phyloP scores from a whole-genome alignment of 2,113 vertebrate genomes.

The Tetraodon nigroviridis region DNA sequence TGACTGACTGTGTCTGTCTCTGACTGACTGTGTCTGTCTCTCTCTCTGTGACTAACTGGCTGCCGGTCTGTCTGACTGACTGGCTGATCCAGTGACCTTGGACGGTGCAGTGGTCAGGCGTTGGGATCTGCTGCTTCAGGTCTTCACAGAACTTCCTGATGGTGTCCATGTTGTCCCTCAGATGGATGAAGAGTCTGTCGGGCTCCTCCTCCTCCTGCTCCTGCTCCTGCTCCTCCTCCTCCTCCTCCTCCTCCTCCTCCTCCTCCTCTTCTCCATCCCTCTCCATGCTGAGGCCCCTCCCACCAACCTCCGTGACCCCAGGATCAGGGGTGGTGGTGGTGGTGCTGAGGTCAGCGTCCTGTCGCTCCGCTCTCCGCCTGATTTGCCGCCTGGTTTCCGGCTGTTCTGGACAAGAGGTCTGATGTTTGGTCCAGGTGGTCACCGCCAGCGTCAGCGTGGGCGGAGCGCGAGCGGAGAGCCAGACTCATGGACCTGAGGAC shows the following conservation, averaged over 20 bases:
- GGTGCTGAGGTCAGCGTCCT: background rate
- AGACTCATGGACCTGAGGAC: slow-evolving; percentile 85
- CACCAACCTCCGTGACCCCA: slow-evolving; percentile 41
- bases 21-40: too few relatives aligned
- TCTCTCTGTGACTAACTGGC: too few relatives aligned
- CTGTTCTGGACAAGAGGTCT: slow-evolving; percentile 65
- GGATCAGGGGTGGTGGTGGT: background rate
- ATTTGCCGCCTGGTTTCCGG: slow-evolving; percentile 38
- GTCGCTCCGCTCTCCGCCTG: slow-evolving; percentile 38
- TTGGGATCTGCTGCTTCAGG: slow-evolving; percentile 80
- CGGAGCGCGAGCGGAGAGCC: slow-evolving; percentile 74
- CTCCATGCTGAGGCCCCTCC: slow-evolving; percentile 34
- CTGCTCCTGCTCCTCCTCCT: slow-evolving; percentile 34
- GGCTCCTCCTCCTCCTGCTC: slow-evolving; percentile 50
- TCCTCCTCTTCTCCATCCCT: slow-evolving; percentile 34
- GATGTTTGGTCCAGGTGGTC: slow-evolving; percentile 64
- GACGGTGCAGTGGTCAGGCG: slow-evolving; percentile 86
- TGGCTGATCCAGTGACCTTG: slow-evolving; percentile 78
- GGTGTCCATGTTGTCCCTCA: slow-evolving; percentile 82
- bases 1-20: too few relatives aligned
- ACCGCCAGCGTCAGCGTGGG: slow-evolving; percentile 70
- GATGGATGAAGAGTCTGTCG: slow-evolving; percentile 83
- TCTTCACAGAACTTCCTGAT: slow-evolving; percentile 81
- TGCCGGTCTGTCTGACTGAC: too few relatives aligned
- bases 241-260: slow-evolving; percentile 37